These are phyloP conservation scores for Leptopilina drosophilae DNA, from an alignment of 2,888 invertebrate species.

Conservation along the genomic window DNA sequence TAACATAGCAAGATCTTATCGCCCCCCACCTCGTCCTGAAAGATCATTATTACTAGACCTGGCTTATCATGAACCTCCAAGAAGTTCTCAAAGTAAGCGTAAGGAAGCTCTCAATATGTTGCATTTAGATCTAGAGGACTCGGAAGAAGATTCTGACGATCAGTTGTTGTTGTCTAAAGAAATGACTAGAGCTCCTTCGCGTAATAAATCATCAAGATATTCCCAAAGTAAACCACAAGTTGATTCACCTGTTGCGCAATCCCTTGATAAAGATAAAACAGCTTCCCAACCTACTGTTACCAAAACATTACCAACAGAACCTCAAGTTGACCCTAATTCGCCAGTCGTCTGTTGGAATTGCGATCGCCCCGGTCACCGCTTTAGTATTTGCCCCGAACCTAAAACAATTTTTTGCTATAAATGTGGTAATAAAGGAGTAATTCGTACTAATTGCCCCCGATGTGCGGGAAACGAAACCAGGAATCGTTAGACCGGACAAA, in stretches of 20 bases:
- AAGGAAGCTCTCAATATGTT: neutral
- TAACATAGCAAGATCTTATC: neutral
- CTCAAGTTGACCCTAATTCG: neutral
- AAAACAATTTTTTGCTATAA: neutral
- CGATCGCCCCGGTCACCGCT: neutral
- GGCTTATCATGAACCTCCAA: neutral
- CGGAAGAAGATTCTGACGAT: neutral
- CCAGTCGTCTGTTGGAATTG: neutral
- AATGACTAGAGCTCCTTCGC: no score
- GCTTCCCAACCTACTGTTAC: no score
- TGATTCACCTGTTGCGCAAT: no score
- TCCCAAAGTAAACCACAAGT: no score
- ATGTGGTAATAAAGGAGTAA: neutral
- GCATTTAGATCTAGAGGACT: neutral
- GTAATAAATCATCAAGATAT: neutral
- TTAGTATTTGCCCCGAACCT: neutral
- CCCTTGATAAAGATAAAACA: no score
- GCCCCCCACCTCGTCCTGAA: neutral
- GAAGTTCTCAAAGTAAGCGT: neutral
- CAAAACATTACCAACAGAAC: no score
- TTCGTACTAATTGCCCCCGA: neutral
- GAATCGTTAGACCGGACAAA: constrained; percentile 59
- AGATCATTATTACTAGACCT: neutral
- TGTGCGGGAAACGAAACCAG: neutral
- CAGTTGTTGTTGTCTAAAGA: neutral